A percentile compares a stretch with the other conserved stretches of the same genome.
These are phyloP conservation scores for Trissoscelio sp. DNA, from an alignment of 2,888 invertebrate genomes.

Conservation along the genomic window DNA sequence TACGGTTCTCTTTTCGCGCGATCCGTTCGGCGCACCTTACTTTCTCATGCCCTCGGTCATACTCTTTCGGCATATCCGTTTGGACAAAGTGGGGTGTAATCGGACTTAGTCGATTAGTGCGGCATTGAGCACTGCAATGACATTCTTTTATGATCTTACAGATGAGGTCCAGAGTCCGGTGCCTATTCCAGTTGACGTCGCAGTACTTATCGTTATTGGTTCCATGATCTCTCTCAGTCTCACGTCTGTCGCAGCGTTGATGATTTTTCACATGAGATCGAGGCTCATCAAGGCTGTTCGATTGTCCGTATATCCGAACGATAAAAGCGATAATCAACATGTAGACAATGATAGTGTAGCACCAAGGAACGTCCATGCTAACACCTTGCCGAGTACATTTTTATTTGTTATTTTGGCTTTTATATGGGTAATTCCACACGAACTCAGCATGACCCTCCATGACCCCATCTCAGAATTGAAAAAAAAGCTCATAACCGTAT, in stretches of 20 bases:
- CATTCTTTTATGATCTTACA: constrained; percentile 27
- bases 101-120: constrained; percentile 27
- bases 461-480: no score
- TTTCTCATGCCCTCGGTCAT: constrained; percentile 70
- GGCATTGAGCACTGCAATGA: constrained; percentile 16
- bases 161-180: constrained; percentile 72
- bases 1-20: constrained; percentile 62
- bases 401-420: no score
- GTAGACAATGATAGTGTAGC: constrained; percentile 5
- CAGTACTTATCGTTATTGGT: constrained; percentile 78
- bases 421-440: no score
- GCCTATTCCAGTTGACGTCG: constrained; percentile 77
- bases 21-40: constrained; percentile 65
- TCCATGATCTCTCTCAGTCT: constrained; percentile 79
- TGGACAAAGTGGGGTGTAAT: constrained; percentile 46
- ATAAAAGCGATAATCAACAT: constrained; percentile 38
- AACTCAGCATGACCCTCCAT: no score
- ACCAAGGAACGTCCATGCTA: constrained; percentile 19
- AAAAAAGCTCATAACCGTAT: no score
- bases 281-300: constrained; percentile 79
- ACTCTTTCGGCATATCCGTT: constrained; percentile 67
- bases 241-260: constrained; percentile 78
- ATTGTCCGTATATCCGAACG: constrained; percentile 73
- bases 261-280: constrained; percentile 80
- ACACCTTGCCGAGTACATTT: constrained; percentile 42